Evolutionary conservation across 2,797 vertebrate genomes (phyloP).

Genomic region (Orestias chungarensis): DNA sequence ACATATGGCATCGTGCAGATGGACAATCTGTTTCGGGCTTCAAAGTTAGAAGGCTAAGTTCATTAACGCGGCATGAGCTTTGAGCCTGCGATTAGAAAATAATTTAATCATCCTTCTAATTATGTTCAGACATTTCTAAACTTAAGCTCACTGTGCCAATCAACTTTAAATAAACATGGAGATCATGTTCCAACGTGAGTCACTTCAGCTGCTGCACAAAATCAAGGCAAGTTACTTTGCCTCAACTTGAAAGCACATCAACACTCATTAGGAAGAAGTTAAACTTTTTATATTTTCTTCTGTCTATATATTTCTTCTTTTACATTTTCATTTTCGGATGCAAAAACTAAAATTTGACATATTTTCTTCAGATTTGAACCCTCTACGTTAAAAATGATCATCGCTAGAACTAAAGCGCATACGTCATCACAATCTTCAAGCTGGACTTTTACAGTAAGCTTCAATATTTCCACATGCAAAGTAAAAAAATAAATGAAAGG

Average conservation of each 20-base stretch:
- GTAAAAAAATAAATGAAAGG: too few relatives aligned
- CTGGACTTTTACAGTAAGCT: not conserved
- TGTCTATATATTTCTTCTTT: too few relatives aligned
- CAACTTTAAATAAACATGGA: slow-evolving; percentile 41
- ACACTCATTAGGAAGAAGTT: slow-evolving; percentile 2
- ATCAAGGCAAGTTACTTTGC: slow-evolving; percentile 24
- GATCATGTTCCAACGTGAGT: slow-evolving; percentile 5
- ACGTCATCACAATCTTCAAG: not conserved
- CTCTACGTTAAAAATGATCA: not conserved
- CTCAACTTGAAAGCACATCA: slow-evolving; percentile 14
- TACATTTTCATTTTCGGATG: not conserved
- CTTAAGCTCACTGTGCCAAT: slow-evolving; percentile 40
- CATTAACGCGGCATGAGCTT: slow-evolving; percentile 63
- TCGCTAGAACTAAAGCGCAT: not conserved
- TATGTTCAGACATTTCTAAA: slow-evolving; percentile 54
- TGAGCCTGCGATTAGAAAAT: slow-evolving; percentile 63
- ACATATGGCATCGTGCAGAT: slow-evolving; percentile 71
- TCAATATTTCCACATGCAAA: too few relatives aligned
- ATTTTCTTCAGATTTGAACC: not conserved
- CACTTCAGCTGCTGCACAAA: slow-evolving; percentile 23
- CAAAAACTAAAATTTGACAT: not conserved
- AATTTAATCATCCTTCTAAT: slow-evolving; percentile 67
- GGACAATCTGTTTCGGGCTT: slow-evolving; percentile 71
- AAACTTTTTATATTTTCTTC: too few relatives aligned
- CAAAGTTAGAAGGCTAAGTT: slow-evolving; percentile 72